Evolutionary conservation across 1,140 invertebrate genomes (phyloP).

Genomic region (Drosophila sucinea): DNA sequence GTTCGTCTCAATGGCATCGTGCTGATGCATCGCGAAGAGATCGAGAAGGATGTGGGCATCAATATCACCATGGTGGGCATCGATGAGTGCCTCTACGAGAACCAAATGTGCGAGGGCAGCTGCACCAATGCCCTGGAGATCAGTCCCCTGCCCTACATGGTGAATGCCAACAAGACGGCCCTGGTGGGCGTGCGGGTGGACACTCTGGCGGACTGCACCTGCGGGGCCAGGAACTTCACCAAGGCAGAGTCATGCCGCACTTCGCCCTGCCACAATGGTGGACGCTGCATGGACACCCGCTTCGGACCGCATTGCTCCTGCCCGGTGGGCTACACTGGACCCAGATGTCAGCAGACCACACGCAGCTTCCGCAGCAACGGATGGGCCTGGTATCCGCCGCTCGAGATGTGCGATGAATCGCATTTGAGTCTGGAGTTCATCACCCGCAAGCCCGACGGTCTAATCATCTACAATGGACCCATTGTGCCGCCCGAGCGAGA

Average conservation of each 20-base stretch:
- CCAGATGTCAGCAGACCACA: constrained; percentile 97
- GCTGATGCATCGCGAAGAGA: constrained; percentile 96
- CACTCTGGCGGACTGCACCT: constrained; percentile 95
- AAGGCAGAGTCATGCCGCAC: constrained; percentile 94
- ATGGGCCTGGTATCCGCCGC: constrained; percentile 97
- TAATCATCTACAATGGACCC: constrained; percentile 98
- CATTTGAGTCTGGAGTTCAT: constrained; percentile 98
- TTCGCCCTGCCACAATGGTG: constrained; percentile 97
- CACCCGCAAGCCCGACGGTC: constrained; percentile 93
- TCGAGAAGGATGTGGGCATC: constrained; percentile 95
- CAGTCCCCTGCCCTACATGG: constrained; percentile 94
- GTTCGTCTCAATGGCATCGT: constrained; percentile 97
- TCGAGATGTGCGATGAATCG: constrained; percentile 98
- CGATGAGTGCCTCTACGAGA: constrained; percentile 97
- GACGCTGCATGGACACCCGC: constrained; percentile 94
- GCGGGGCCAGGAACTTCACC: constrained; percentile 94
- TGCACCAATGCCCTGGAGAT: constrained; percentile 97
- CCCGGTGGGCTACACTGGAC: constrained; percentile 95
- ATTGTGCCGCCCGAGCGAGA: constrained; percentile 95
- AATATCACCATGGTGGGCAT: constrained; percentile 99
- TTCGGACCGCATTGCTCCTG: constrained; percentile 95
- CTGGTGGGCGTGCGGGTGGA: constrained; percentile 96
- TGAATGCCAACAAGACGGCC: constrained; percentile 98
- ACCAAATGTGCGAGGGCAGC: constrained; percentile 97
- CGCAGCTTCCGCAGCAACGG: constrained; percentile 96